phyloP scores from a whole-genome alignment of 2,888 invertebrate genomes.

The Polymixis flavicincta region DNA sequence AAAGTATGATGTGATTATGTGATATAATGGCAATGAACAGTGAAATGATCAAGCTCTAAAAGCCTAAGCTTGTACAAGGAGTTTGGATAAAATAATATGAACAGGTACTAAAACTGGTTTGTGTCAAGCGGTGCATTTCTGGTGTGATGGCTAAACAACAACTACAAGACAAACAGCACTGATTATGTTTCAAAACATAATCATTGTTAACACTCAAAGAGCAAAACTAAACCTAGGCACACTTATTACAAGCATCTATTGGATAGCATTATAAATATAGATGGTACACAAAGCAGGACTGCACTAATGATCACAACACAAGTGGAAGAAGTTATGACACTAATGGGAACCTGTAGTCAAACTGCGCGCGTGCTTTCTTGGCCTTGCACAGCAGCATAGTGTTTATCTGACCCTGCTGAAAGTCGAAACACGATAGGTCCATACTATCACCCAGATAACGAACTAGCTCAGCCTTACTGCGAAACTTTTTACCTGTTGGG shows the following conservation, averaged over 20 bases:
- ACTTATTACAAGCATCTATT: constrained; percentile 76
- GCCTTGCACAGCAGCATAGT: constrained; percentile 93
- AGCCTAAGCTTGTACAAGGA: constrained; percentile 57
- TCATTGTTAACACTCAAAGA: constrained; percentile 59
- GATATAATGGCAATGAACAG: constrained; percentile 45
- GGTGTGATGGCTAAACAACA: constrained; percentile 53
- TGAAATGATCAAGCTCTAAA: constrained; percentile 62
- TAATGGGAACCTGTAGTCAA: constrained; percentile 92
- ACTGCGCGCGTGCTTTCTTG: constrained; percentile 93
- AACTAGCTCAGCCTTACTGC: constrained; percentile 95
- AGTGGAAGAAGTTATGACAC: constrained; percentile 84
- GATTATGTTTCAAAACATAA: constrained; percentile 67
- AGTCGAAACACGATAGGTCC: constrained; percentile 96
- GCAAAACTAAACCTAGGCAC: constrained; percentile 69
- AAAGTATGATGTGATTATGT: constrained; percentile 26
- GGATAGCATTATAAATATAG: constrained; percentile 73
- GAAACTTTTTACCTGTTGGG: constrained; percentile 95
- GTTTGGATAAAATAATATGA: constrained; percentile 43
- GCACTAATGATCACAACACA: constrained; percentile 90
- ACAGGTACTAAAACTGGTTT: constrained; percentile 69
- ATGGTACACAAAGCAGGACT: constrained; percentile 84
- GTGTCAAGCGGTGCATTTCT: constrained; percentile 67
- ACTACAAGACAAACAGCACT: constrained; percentile 60
- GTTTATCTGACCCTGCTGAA: constrained; percentile 94
- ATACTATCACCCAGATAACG: constrained; percentile 94